Evolutionary conservation across 2,113 vertebrate species (phyloP), one percentile per base, ranked within the genome.

Genomic region (Percina caprodes): DNA sequence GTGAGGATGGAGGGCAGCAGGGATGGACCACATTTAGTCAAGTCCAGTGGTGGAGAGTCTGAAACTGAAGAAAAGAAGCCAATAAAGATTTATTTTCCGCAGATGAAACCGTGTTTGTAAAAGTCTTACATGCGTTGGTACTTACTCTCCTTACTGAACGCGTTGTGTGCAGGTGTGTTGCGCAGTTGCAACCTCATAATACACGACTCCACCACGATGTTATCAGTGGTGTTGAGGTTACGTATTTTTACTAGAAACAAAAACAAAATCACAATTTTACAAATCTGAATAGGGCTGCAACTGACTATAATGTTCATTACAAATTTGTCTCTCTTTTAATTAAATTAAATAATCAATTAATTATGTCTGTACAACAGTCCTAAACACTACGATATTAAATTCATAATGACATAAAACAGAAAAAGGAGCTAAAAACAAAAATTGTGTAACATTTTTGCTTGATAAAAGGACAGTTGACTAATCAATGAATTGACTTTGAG

Each of bases 151-250:
- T 70, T 48, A 14, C 15, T 60, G 77, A 99, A 96, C 35, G 92
- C 48, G 7, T 86, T 86, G 58, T 93, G 89, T 2, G 74, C 16
- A 0, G 96, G 96, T 0, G 91, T 95, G 48, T 61, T 15, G 0
- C 97, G 93, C 24, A 99, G 95, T 80, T 93, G 94, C 63, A 99
- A 69, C 79, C 85, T 95, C 80, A 99, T 90, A n/a, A 93, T 93
- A 86, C 98, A 99, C 33, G 98, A 96, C 77, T 98, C 98, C 85
- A 99, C 96, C 81, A 99, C 97, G 0, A 99, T 96, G 89, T 92
- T 98, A 79, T 99, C 98, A 0, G 85, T 96, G 91, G 95, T 96
- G 86, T 94, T 97, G 69, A 97, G 94, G 86, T 97, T 97, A n/a
- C 97, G 96, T 0, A 92, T 89, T 91, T 95, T 97, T 74, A 98